A percentile compares a stretch with the other conserved stretches of the same genome.
Evolutionary conservation across 2,888 invertebrate genomes (phyloP).

Genomic region (Myopa testacea): DNA sequence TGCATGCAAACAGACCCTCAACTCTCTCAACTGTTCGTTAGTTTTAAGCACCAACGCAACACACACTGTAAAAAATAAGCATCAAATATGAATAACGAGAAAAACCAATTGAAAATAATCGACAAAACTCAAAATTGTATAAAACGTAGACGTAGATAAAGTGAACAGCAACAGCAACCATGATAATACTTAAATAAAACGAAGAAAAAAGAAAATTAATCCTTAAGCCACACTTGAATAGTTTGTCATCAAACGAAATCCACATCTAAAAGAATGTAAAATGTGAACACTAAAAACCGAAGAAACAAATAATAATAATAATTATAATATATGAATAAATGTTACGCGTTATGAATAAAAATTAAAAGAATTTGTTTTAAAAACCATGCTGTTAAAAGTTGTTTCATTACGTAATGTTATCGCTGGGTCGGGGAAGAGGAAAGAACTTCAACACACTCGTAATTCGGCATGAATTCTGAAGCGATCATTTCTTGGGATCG

Average conservation of each 20-base stretch:
- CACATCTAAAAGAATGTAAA: background rate
- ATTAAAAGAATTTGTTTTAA: slow-evolving; percentile 68
- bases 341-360: slow-evolving; percentile 78
- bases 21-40: slow-evolving; percentile 35
- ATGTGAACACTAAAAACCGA: slow-evolving; percentile 44
- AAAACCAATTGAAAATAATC: slow-evolving; percentile 37
- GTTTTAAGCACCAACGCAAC: slow-evolving; percentile 26
- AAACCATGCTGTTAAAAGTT: slow-evolving; percentile 49
- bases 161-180: slow-evolving; percentile 45
- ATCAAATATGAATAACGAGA: slow-evolving; percentile 41
- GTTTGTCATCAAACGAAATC: background rate
- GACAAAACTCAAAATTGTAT: slow-evolving; percentile 24
- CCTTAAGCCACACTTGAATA: background rate
- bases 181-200: background rate
- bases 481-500: too few species aligned
- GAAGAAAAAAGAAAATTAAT: background rate
- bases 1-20: slow-evolving; percentile 44
- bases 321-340: slow-evolving; percentile 69
- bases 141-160: slow-evolving; percentile 38
- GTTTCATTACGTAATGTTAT: background rate
- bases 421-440: too few species aligned
- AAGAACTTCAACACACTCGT: too few species aligned
- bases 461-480: too few species aligned
- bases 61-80: slow-evolving; percentile 45
- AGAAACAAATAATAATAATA: slow-evolving; percentile 54